Conservation (phyloP, 2,113 vertebrate species). For the Sitta europaea region DNA sequence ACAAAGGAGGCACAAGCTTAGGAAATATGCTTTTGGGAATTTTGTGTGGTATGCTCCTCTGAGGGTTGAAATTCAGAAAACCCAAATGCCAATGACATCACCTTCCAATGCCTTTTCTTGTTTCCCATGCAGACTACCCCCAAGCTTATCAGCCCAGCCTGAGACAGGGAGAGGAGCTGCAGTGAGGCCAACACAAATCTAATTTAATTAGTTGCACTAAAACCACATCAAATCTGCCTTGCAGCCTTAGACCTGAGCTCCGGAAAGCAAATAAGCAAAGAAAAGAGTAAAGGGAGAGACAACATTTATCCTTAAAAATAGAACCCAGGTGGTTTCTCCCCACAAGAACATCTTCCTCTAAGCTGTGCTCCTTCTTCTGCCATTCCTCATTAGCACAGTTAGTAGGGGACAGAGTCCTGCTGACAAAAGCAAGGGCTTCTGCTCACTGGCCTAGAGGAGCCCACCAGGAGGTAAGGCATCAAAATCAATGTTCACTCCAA, state of each 20-base stretch:
- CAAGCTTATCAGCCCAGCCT: neutral
- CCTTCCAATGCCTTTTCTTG: neutral
- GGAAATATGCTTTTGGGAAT: neutral
- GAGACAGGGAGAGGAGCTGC: neutral
- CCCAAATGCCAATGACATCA: neutral
- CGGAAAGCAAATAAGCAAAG: neutral
- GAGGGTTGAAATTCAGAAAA: neutral
- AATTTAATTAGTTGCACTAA: neutral
- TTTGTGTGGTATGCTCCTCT: neutral
- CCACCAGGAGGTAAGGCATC: conserved; percentile 23
- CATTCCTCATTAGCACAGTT: conserved; percentile 40
- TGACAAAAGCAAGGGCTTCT: conserved; percentile 14
- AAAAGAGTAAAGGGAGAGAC: neutral
- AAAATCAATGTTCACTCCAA: conserved; percentile 32
- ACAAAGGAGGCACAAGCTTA: neutral
- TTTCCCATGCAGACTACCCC: neutral
- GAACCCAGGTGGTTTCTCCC: neutral
- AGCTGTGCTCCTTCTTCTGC: conserved; percentile 10
- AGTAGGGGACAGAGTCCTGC: conserved; percentile 35
- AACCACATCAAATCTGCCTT: neutral
- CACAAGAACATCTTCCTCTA: neutral
- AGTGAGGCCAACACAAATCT: neutral
- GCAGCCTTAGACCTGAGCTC: neutral
- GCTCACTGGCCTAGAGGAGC: neutral
- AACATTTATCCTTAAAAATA: neutral